These are phyloP conservation scores for Crenuchus spilurus DNA, from an alignment of 2,797 vertebrate species.

Conservation along the genomic window DNA sequence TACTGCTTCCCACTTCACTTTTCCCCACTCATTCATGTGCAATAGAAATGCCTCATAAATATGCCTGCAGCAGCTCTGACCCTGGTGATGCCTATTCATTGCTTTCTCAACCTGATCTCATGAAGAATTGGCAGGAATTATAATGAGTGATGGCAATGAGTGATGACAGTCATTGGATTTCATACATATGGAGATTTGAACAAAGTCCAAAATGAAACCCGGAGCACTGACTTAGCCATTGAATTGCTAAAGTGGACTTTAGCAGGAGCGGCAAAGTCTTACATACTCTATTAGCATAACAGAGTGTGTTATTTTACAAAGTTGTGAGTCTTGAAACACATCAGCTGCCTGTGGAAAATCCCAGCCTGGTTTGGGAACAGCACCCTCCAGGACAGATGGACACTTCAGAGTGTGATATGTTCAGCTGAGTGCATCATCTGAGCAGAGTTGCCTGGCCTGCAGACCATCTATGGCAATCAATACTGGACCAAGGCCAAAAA, in stretches of 20 bases:
- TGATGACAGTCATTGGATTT: background rate
- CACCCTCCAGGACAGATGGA: no score
- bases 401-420: no score
- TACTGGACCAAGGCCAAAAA: no score
- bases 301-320: no score
- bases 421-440: no score
- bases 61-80: background rate
- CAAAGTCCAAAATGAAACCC: background rate
- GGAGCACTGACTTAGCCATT: background rate
- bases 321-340: no score
- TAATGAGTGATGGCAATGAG: background rate
- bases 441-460: no score
- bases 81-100: background rate
- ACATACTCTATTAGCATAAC: no score
- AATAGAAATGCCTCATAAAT: background rate
- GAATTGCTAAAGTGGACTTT: background rate
- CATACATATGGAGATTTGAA: background rate
- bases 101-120: background rate
- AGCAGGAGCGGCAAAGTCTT: no score
- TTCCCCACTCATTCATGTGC: background rate
- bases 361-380: no score
- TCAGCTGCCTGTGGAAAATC: no score
- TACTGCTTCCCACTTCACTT: background rate
- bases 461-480: no score
- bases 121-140: background rate